Evolutionary conservation across 2,888 invertebrate species (phyloP).

Genomic region (Drosophila aldrichi): DNA sequence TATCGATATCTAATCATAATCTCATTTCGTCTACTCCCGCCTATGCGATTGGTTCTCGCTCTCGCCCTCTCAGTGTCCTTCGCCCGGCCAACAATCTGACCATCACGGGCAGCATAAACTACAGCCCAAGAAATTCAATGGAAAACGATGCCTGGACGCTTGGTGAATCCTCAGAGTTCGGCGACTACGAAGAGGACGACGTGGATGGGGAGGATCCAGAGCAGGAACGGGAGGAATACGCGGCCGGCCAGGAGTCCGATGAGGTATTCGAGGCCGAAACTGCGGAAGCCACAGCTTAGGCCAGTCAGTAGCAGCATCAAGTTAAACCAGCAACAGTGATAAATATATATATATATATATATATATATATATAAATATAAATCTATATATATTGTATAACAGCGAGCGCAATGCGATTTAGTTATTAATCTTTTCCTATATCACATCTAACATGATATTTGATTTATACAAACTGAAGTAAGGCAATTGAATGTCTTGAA

Average conservation of each 20-base stretch:
- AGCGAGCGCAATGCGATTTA: conserved; percentile 60
- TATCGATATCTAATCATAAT: background rate
- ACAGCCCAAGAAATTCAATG: conserved; percentile 77
- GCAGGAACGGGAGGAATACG: conserved; percentile 46
- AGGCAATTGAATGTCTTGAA: conserved; percentile 31
- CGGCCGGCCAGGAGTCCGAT: conserved; percentile 58
- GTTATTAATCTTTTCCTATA: conserved; percentile 27
- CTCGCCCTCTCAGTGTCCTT: conserved; percentile 47
- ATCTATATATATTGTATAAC: conserved; percentile 61
- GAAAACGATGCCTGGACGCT: conserved; percentile 77
- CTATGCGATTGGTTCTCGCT: background rate
- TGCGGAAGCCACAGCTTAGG: conserved; percentile 40
- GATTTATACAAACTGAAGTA: conserved; percentile 35
- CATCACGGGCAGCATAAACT: conserved; percentile 63
- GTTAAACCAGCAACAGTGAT: conserved; percentile 76
- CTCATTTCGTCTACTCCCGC: conserved; percentile 9
- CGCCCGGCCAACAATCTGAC: conserved; percentile 75
- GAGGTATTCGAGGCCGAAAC: conserved; percentile 65
- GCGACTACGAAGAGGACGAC: conserved; percentile 69
- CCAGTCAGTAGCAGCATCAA: conserved; percentile 26
- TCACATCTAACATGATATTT: conserved; percentile 21
- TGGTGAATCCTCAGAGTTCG: conserved; percentile 75
- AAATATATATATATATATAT: conserved; percentile 58
- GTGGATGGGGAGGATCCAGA: conserved; percentile 40
- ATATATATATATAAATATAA: conserved; percentile 31